Conservation (phyloP, 2,113 vertebrate genomes). For the Lonchura striata region DNA sequence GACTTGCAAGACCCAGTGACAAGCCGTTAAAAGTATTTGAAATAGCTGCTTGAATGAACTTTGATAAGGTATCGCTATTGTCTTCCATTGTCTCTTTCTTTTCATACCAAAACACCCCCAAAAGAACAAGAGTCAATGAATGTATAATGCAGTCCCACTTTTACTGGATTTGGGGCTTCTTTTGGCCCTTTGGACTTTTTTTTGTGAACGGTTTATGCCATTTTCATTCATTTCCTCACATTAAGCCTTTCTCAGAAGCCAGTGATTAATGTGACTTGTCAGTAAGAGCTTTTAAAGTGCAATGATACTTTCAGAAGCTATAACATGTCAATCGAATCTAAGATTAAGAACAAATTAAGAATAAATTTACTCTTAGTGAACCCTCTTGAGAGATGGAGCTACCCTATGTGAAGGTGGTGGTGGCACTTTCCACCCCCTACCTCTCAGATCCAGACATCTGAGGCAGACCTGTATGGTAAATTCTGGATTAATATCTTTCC, state of each 20-base stretch:
- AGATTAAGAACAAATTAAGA: conserved; percentile 70
- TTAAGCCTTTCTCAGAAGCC: conserved; percentile 62
- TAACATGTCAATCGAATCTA: conserved; percentile 18
- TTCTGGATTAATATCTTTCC: neutral
- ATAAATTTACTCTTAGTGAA: conserved; percentile 58
- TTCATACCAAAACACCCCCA: conserved; percentile 81
- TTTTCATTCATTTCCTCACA: conserved; percentile 75
- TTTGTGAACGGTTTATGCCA: conserved; percentile 74
- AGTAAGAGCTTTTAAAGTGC: conserved; percentile 64
- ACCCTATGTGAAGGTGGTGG: neutral
- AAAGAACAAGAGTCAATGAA: conserved; percentile 89
- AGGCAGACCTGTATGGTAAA: neutral
- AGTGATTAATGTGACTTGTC: conserved; percentile 70
- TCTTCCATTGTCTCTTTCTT: conserved; percentile 80
- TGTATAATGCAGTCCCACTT: conserved; percentile 84
- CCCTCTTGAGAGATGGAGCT: neutral
- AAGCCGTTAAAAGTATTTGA: conserved; percentile 97
- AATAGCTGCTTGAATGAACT: conserved; percentile 89
- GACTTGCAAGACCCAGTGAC: conserved; percentile 91
- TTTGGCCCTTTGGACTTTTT: conserved; percentile 68
- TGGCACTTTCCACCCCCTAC: neutral
- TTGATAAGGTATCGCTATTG: conserved; percentile 89
- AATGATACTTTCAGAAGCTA: conserved; percentile 63
- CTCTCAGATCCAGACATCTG: neutral
- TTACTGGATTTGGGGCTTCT: conserved; percentile 73